phyloP scores from a whole-genome alignment of 2,888 invertebrate genomes.

The Troides helena region DNA sequence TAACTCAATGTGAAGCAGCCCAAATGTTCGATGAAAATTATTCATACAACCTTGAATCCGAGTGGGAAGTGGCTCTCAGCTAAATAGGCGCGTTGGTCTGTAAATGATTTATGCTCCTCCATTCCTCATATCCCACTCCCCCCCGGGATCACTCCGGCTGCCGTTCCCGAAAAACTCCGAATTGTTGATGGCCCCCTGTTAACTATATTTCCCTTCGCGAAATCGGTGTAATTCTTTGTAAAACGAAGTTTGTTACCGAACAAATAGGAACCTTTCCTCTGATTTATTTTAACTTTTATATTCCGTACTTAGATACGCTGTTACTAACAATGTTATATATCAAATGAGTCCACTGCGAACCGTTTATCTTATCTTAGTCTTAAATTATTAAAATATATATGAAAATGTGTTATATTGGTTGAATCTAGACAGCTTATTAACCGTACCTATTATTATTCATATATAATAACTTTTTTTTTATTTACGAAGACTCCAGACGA shows the following conservation, averaged over 20 bases:
- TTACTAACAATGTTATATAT: not conserved
- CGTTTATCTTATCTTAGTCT: too few relatives aligned
- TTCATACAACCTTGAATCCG: constrained; percentile 26
- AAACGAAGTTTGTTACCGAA: constrained; percentile 11
- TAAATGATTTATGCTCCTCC: constrained; percentile 46
- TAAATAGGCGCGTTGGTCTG: constrained; percentile 44
- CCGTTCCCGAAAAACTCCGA: constrained; percentile 1
- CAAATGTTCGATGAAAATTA: not conserved
- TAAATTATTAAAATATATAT: too few relatives aligned
- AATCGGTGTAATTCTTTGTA: constrained; percentile 22
- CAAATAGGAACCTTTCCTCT: constrained; percentile 7
- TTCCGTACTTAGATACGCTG: not conserved
- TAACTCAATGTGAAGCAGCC: not conserved
- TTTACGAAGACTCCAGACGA: too few relatives aligned
- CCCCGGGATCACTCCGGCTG: constrained; percentile 35
- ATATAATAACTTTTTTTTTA: too few relatives aligned
- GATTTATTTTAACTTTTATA: constrained; percentile 3
- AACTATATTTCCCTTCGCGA: constrained; percentile 13
- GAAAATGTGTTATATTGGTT: too few relatives aligned
- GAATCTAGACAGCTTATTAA: too few relatives aligned
- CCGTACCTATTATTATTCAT: too few relatives aligned
- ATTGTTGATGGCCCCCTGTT: constrained; percentile 23
- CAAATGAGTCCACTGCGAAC: too few relatives aligned
- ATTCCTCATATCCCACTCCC: constrained; percentile 45
- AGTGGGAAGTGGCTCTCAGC: constrained; percentile 24